Evolutionary conservation across 2,113 vertebrate genomes (phyloP).

Genomic region (Conger conger): DNA sequence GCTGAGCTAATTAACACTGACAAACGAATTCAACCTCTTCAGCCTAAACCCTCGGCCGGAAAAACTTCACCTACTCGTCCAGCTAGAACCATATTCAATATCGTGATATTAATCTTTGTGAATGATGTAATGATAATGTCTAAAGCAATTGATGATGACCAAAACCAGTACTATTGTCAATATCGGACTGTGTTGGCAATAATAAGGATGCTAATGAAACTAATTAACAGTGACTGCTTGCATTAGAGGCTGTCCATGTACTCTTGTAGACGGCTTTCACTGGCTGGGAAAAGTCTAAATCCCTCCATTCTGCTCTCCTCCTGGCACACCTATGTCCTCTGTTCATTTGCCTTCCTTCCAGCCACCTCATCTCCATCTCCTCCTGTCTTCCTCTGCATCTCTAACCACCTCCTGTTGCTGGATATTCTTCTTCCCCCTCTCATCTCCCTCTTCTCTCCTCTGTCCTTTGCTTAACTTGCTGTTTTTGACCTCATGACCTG

Average conservation of each 20-base stretch:
- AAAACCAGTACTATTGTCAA: neutral
- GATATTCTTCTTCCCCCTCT: conserved; percentile 28
- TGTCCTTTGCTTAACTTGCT: conserved; percentile 41
- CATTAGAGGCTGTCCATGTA: neutral
- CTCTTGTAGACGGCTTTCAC: neutral
- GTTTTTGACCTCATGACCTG: conserved; percentile 63
- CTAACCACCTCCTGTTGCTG: conserved; percentile 14
- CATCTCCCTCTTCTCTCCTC: neutral
- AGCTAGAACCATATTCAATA: neutral
- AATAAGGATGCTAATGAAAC: neutral
- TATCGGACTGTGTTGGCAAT: neutral
- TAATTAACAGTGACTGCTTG: neutral
- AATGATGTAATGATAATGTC: neutral
- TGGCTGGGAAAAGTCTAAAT: neutral
- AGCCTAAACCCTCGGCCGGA: conserved; percentile 5
- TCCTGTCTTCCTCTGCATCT: neutral
- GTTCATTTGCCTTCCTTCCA: neutral
- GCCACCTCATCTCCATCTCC: neutral
- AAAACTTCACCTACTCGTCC: conserved; percentile 21
- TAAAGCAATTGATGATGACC: neutral
- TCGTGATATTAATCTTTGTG: neutral
- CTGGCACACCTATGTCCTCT: neutral
- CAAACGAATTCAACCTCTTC: conserved; percentile 57
- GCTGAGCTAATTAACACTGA: conserved; percentile 70
- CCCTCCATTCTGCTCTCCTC: neutral